Evolutionary conservation across 2,888 invertebrate genomes (phyloP).

Genomic region (Carabus problematicus): DNA sequence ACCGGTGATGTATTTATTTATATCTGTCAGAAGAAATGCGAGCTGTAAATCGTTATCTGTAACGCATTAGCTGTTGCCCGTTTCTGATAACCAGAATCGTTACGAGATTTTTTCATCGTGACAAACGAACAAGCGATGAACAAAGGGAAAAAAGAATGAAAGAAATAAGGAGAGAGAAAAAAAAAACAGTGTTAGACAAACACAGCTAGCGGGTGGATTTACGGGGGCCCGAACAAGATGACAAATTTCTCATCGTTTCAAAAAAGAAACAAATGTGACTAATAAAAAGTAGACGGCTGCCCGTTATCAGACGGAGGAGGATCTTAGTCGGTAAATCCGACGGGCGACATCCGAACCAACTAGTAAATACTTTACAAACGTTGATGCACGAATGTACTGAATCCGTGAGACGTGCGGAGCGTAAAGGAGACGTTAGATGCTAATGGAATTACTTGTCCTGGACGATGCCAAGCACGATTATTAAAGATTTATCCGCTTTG

Average conservation of each 20-base stretch:
- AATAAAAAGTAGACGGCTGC: slow-evolving; percentile 41
- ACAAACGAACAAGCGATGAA: slow-evolving; percentile 36
- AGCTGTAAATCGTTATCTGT: slow-evolving; percentile 28
- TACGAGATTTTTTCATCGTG: slow-evolving; percentile 30
- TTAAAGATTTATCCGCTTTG: no score
- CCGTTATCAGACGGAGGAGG: slow-evolving; percentile 34
- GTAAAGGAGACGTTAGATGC: no score
- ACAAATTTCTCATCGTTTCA: slow-evolving; percentile 39
- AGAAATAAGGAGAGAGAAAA: slow-evolving; percentile 29
- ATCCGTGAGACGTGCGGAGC: slow-evolving; percentile 7
- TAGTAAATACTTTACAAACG: slow-evolving; percentile 6
- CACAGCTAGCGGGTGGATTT: slow-evolving; percentile 40
- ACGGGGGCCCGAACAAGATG: slow-evolving; percentile 37
- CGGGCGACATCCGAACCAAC: background rate
- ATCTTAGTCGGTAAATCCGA: slow-evolving; percentile 23
- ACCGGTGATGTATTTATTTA: background rate
- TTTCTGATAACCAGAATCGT: slow-evolving; percentile 24
- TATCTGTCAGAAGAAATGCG: background rate
- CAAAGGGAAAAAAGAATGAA: slow-evolving; percentile 33
- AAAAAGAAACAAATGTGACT: slow-evolving; percentile 42
- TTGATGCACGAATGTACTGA: background rate
- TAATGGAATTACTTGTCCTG: no score
- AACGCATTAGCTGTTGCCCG: slow-evolving; percentile 33
- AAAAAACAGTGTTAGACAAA: slow-evolving; percentile 36
- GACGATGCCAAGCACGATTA: no score